These are phyloP conservation scores for Callionymus lyra DNA, from an alignment of 2,113 vertebrate genomes.

Conservation along the genomic window DNA sequence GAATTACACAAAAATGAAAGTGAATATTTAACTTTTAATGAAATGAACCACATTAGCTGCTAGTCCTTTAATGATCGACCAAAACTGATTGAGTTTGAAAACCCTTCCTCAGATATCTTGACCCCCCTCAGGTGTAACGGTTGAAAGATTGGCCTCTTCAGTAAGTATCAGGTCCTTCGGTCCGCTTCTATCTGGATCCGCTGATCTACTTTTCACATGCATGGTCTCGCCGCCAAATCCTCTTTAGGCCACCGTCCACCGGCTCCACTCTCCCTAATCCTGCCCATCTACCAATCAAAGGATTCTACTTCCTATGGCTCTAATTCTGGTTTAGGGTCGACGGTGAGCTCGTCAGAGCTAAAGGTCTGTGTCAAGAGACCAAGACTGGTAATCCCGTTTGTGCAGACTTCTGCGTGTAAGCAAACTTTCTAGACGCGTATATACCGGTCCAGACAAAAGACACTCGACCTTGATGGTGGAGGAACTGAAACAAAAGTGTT, in stretches of 20 bases:
- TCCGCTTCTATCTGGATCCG: conserved; percentile 2
- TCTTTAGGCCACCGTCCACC: conserved; percentile 10
- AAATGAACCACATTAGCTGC: too few species aligned
- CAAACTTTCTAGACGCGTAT: conserved; percentile 3
- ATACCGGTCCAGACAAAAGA: too few species aligned
- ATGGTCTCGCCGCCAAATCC: conserved; percentile 32
- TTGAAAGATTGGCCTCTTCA: too few species aligned
- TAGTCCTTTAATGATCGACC: too few species aligned
- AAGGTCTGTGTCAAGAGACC: conserved; percentile 8
- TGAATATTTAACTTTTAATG: too few species aligned
- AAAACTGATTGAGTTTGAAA: too few species aligned
- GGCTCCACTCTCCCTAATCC: not conserved
- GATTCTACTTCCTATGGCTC: conserved; percentile 18
- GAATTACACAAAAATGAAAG: too few species aligned
- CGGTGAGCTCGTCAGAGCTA: conserved; percentile 9
- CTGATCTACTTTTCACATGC: conserved; percentile 1
- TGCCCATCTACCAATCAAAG: conserved; percentile 6
- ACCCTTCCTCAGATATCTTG: too few species aligned
- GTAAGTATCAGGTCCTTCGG: too few species aligned
- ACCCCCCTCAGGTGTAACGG: too few species aligned
- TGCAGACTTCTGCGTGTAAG: conserved; percentile 2
- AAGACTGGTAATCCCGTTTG: conserved; percentile 38
- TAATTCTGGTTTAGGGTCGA: conserved; percentile 15
- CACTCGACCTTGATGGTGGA: too few species aligned
- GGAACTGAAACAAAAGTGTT: too few species aligned